Evolutionary conservation across 2,113 vertebrate species (phyloP), one percentile per base, ranked within the genome.

Genomic region (Cryptomyrus ogoouensis): DNA sequence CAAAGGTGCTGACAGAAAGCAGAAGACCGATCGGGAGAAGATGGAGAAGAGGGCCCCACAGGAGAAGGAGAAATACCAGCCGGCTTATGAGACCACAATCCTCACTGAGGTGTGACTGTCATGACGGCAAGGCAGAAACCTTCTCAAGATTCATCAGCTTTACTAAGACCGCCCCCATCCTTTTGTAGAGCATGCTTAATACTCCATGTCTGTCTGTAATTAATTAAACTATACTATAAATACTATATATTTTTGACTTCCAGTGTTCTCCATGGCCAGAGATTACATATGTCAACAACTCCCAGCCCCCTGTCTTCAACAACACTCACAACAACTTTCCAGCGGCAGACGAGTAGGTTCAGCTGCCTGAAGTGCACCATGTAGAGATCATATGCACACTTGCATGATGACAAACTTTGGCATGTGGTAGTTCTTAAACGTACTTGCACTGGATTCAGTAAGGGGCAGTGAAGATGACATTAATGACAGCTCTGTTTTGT

Each of bases 181-280:
- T 9, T 85, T 47, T 86, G 21, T 3, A 84, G 24, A n/a, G 12
- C 19, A 47, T 27, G 9, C 47, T 3, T 21, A 87, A 53, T 24
- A 12, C 49, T 35, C 12, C 27, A n/a, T 56, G 5, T 13, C 85
- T 87, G 50, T 19, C n/a, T 49, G 21, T 31, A 13, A 86, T 24
- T 42, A 86, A 56, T 53, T 8, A 84, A 5, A 47, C 83, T 83
- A 21, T 56, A 56, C 19, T 87, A 24, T 84, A 27, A 31, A 17
- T 52, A 52, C 50, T 86, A 42, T 46, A 27, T 87, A 35, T 58
- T 10, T 58, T 46, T 91, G 19, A 87, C 80, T 89, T 91, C 47
- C 80, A 99, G 98, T 99, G 98, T 88, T 99, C 97, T 80, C 98
- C 98, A 0, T 99, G 98, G 98, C 98, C 98, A 0, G 98, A 99